Conservation (phyloP, 1,140 invertebrate genomes). For the Campoletis sonorensis region DNA sequence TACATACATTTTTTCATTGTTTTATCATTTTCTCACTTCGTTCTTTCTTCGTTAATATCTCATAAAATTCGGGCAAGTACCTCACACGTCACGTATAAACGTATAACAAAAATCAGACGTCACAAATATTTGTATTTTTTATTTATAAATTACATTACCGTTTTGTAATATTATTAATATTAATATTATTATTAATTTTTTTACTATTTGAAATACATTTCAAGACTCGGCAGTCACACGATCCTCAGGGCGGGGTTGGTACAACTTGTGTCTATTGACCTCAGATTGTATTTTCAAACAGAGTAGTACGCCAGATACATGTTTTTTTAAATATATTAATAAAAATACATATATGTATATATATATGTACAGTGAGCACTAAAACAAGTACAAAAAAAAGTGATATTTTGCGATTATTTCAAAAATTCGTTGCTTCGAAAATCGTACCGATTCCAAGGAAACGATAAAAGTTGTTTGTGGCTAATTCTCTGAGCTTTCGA, state of each 20-base stretch:
- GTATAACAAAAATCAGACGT: slow-evolving; percentile 55
- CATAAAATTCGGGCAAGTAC: slow-evolving; percentile 28
- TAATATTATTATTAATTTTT: slow-evolving; percentile 53
- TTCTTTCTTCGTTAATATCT: slow-evolving; percentile 11
- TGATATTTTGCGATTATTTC: too few relatives aligned
- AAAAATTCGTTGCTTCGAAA: too few relatives aligned
- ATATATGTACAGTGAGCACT: too few relatives aligned
- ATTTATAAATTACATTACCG: slow-evolving; percentile 46
- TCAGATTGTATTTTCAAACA: slow-evolving; percentile 65
- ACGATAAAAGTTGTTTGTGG: too few relatives aligned
- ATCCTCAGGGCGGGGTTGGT: slow-evolving; percentile 61
- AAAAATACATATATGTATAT: slow-evolving; percentile 34
- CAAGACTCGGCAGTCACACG: slow-evolving; percentile 66
- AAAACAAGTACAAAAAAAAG: too few relatives aligned
- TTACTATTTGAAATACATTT: slow-evolving; percentile 65
- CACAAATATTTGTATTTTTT: slow-evolving; percentile 60
- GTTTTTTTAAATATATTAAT: slow-evolving; percentile 60
- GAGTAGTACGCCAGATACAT: slow-evolving; percentile 62
- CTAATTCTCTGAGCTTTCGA: too few relatives aligned
- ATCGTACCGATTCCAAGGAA: too few relatives aligned
- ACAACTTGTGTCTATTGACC: slow-evolving; percentile 47
- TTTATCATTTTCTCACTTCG: slow-evolving; percentile 23
- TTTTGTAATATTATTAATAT: slow-evolving; percentile 27
- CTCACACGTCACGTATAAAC: slow-evolving; percentile 44
- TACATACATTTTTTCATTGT: too few relatives aligned